Base-by-base conservation (phyloP, 1,140 invertebrate genomes). In the Saxidomus purpurata region DNA sequence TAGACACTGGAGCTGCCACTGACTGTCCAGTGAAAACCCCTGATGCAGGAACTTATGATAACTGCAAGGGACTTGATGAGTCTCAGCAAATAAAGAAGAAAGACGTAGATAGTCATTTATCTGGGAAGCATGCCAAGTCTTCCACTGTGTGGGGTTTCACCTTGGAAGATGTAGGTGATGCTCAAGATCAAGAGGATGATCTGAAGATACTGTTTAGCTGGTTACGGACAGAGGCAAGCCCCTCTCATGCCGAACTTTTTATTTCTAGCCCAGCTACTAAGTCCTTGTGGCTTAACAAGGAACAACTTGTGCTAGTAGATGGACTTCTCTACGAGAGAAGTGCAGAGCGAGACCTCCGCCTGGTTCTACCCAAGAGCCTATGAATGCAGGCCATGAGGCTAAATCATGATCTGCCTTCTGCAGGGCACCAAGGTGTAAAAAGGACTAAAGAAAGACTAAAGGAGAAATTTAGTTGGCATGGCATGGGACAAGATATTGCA, bases 381-480 rank as follows among this genome's bases (percentile, higher is more conserved):
- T n/a, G 31, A 11, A 22, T 19, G 31, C 2, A 17, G 43, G 76
- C 47, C n/a, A 13, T 79, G n/a, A 3, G 17, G 17, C 34, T 2
- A 15, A 38, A 79, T 31, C 76, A 79, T 79, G 76, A 79, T 34
- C 3, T 79, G 15, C 76, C 25, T 3, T 79, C 28, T 0, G 36
- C 43, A 47, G 76, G 79, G 40, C 87, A 89, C 17, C 81, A 77
- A 43, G 55, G 82, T 28, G 40, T 84, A 1, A n/a, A 36, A 15
- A 55, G 77, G 31, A 88, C 86, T 11, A 88, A 36, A 31, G n/a
- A 9, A 1, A 40, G 40, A 49, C 1, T 88, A n/a, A 88, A 69
- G 43, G 61, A 31, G 34, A 88, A 81, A 38, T 80, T 38, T 36
- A 63, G 17, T 13, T 88, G 85, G 74, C 59, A 77, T 69, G 38